These are phyloP conservation scores for Steinernema scapterisci DNA, from an alignment of 2,888 invertebrate species.

Conservation along the genomic window DNA sequence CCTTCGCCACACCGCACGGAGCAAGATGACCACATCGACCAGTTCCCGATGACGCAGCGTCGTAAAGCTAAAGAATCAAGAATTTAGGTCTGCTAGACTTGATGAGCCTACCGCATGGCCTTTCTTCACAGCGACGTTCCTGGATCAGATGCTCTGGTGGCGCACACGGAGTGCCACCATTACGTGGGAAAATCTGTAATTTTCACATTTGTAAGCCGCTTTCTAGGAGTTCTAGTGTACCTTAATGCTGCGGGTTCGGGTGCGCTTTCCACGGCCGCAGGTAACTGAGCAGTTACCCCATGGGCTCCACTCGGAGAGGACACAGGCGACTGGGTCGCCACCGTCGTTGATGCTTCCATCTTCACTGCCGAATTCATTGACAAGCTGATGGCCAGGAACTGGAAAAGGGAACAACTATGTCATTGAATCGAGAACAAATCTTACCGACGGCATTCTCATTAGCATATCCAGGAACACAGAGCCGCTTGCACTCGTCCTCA, in stretches of 20 bases:
- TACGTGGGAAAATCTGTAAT: constrained; percentile 55
- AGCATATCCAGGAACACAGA: constrained; percentile 66
- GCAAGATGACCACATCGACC: constrained; percentile 72
- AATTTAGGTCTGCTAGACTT: background rate
- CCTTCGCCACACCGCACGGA: constrained; percentile 73
- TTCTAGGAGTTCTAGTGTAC: too few relatives aligned
- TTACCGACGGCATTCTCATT: constrained; percentile 56
- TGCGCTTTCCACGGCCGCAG: constrained; percentile 80
- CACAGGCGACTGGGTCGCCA: constrained; percentile 72
- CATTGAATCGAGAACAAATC: background rate
- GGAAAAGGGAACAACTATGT: background rate
- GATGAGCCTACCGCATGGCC: constrained; percentile 56
- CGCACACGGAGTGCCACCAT: constrained; percentile 65
- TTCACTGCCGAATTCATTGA: constrained; percentile 57
- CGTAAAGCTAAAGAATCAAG: constrained; percentile 45
- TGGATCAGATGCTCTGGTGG: constrained; percentile 61
- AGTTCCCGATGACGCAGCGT: constrained; percentile 70
- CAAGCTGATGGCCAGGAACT: constrained; percentile 63
- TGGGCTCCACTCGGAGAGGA: constrained; percentile 77
- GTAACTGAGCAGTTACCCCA: constrained; percentile 83
- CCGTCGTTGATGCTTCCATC: constrained; percentile 57
- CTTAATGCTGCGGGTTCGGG: constrained; percentile 58
- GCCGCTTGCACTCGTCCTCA: constrained; percentile 68
- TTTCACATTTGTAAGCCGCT: constrained; percentile 12
- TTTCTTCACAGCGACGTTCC: constrained; percentile 59